phyloP scores from a whole-genome alignment of 2,888 invertebrate species.

The Endotricha flammealis region DNA sequence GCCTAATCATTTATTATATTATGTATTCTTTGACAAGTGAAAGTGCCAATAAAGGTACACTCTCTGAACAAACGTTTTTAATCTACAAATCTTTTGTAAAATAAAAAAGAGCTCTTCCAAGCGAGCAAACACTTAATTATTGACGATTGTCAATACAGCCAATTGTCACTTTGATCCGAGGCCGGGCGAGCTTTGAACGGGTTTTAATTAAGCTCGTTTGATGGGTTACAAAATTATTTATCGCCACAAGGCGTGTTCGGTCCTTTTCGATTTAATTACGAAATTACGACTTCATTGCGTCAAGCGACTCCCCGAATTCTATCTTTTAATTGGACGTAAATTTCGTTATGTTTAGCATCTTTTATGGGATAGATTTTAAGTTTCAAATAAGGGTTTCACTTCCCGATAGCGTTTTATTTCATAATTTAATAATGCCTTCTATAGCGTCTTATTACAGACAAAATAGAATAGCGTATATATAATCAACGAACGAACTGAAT shows the following conservation, averaged over 20 bases:
- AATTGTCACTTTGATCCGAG: neutral
- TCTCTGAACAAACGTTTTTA: too few relatives aligned
- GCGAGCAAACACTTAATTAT: neutral
- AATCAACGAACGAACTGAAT: too few relatives aligned
- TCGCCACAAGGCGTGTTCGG: conserved; percentile 5
- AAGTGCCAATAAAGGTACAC: too few relatives aligned
- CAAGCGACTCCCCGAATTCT: conserved; percentile 1
- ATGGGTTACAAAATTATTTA: conserved; percentile 14
- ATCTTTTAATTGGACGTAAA: conserved; percentile 10
- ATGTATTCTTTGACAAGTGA: too few relatives aligned
- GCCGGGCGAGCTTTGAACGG: neutral
- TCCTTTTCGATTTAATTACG: conserved; percentile 6
- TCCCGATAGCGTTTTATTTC: too few relatives aligned
- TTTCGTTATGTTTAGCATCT: too few relatives aligned
- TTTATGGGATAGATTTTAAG: too few relatives aligned
- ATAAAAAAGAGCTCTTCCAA: neutral
- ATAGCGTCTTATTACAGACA: too few relatives aligned
- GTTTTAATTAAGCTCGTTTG: conserved; percentile 5
- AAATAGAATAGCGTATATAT: too few relatives aligned
- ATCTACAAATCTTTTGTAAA: neutral
- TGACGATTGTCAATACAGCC: neutral
- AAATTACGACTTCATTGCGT: conserved; percentile 7
- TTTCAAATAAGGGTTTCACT: too few relatives aligned
- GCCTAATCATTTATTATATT: too few relatives aligned
- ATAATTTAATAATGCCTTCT: too few relatives aligned